These are phyloP conservation scores for Dipodomys spectabilis DNA, from an alignment of 2,113 vertebrate species.

Conservation along the genomic window DNA sequence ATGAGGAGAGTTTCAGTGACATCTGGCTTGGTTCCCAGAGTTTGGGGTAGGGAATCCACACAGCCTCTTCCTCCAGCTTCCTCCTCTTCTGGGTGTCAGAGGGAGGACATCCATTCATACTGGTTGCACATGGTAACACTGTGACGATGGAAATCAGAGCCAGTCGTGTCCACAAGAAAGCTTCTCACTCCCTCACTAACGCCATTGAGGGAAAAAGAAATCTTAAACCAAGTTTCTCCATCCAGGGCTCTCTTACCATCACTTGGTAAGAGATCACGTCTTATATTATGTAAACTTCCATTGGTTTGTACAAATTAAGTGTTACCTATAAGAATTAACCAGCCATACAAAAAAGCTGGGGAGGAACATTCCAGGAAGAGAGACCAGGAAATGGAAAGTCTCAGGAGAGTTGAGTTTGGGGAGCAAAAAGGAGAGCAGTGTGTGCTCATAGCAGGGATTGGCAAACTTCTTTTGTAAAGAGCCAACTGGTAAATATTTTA, in stretches of 20 bases:
- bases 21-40: not conserved
- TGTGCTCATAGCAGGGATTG: not conserved
- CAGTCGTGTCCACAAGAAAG: not conserved
- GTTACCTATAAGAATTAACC: not conserved
- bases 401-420: not conserved
- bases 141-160: not conserved
- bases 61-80: not conserved
- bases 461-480: not conserved
- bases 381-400: not conserved
- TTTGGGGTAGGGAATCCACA: not conserved
- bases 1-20: not conserved
- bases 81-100: not conserved
- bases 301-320: not conserved
- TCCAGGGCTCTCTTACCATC: not conserved
- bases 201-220: not conserved
- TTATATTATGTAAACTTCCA: not conserved
- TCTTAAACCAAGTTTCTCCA: not conserved
- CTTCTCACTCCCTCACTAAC: not conserved
- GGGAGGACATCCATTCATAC: not conserved
- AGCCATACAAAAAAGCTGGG: not conserved
- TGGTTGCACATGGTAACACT: not conserved
- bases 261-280: not conserved
- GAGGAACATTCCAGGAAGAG: slow-evolving; percentile 20
- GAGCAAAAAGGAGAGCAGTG: not conserved
- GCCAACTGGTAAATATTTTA: not conserved